Evolutionary conservation across 2,113 vertebrate genomes (phyloP).

Genomic region (Phalacrocorax brasilianus): DNA sequence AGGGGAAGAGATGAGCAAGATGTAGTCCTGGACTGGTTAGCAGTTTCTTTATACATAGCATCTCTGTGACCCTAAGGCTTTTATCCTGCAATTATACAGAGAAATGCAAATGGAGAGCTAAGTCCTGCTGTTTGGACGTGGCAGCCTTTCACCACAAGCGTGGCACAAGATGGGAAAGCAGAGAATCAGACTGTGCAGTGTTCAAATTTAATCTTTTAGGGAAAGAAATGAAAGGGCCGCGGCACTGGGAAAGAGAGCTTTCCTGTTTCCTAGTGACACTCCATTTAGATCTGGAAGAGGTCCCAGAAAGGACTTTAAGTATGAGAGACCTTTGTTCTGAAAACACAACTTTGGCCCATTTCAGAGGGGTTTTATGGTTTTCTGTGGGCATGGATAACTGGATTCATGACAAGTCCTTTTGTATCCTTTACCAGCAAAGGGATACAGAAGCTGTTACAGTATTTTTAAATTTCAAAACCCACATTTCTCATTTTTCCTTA

Average conservation of each 20-base stretch:
- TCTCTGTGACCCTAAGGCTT: neutral
- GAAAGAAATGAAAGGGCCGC: conserved; percentile 17
- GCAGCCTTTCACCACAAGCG: neutral
- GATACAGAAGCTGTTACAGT: neutral
- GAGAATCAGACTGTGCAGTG: neutral
- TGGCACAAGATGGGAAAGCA: neutral
- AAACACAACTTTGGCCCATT: conserved; percentile 48
- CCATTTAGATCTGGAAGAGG: conserved; percentile 50
- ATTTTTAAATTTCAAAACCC: neutral
- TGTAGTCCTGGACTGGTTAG: neutral
- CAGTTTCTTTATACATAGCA: neutral
- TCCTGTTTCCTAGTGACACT: conserved; percentile 44
- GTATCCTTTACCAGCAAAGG: neutral
- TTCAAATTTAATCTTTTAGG: conserved; percentile 26
- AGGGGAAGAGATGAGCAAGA: neutral
- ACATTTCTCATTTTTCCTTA: neutral
- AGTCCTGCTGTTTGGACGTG: neutral
- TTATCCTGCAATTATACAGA: neutral
- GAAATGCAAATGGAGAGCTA: neutral
- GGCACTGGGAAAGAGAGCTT: conserved; percentile 16
- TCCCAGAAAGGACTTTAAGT: conserved; percentile 53
- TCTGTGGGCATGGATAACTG: conserved; percentile 18
- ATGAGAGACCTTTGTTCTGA: conserved; percentile 41
- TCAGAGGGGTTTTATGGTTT: conserved; percentile 20
- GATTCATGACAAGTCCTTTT: neutral